Conservation (phyloP, 2,797 vertebrate species). For the Thripadectes ignobilis region DNA sequence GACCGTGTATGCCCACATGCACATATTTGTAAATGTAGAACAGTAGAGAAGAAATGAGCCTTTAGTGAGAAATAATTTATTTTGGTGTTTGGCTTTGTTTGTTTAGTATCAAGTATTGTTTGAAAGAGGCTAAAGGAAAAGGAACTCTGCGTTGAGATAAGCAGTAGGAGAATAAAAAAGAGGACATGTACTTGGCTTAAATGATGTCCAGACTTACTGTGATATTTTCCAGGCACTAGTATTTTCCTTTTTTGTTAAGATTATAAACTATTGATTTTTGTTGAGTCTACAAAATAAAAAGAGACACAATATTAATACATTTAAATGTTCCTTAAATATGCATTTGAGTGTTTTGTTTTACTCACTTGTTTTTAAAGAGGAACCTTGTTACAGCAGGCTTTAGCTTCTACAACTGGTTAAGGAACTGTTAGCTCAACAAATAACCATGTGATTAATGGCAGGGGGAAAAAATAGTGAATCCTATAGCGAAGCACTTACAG, state of each 20-base stretch:
- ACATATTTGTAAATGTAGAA: not conserved
- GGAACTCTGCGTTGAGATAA: slow-evolving; percentile 72
- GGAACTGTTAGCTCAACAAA: not conserved
- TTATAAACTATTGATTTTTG: slow-evolving; percentile 15
- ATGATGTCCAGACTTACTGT: slow-evolving; percentile 17
- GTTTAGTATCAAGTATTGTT: slow-evolving; percentile 69
- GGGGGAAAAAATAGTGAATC: not conserved
- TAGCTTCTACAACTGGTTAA: not conserved
- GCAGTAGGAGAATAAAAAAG: slow-evolving; percentile 32
- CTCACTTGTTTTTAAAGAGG: not conserved
- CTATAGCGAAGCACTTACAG: not conserved
- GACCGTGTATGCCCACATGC: fast-evolving
- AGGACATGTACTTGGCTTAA: slow-evolving; percentile 32
- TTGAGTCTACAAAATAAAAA: slow-evolving; percentile 27
- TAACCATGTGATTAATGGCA: not conserved
- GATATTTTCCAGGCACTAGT: slow-evolving; percentile 48
- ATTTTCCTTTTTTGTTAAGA: slow-evolving; percentile 33
- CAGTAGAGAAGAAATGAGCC: not conserved
- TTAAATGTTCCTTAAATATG: not conserved
- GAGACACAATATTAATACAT: not conserved
- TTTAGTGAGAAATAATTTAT: slow-evolving; percentile 63
- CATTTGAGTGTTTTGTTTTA: not conserved
- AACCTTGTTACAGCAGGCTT: not conserved
- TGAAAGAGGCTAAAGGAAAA: slow-evolving; percentile 65
- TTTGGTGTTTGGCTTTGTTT: slow-evolving; percentile 61